Percentiles rank a stretch among this genome's conserved stretches.
phyloP scores from a whole-genome alignment of 2,888 invertebrate genomes.

The Caenorhabditis sp. region DNA sequence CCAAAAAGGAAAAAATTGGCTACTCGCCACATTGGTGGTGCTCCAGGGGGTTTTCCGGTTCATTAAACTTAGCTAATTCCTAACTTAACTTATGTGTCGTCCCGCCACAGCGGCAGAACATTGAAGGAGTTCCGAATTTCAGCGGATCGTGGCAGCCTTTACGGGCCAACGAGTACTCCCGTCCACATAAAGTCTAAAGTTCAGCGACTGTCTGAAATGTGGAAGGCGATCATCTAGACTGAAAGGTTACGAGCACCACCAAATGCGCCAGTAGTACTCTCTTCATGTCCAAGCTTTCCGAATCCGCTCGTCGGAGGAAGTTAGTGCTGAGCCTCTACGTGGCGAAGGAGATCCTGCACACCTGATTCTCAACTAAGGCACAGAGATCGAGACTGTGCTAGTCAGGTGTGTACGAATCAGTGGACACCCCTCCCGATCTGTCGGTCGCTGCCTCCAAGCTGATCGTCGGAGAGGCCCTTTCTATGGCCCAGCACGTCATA shows the following conservation, averaged over 20 bases:
- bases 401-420: no score
- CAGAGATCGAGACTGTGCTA: no score
- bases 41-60: neutral
- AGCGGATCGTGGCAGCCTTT: slow-evolving; percentile 9
- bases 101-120: neutral
- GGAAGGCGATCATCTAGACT: slow-evolving; percentile 7
- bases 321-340: no score
- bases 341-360: no score
- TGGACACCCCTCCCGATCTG: no score
- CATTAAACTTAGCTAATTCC: neutral
- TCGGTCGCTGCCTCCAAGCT: no score
- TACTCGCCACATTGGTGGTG: neutral
- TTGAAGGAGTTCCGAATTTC: neutral
- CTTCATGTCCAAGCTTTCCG: no score
- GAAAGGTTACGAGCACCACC: slow-evolving; percentile 6
- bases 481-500: no score
- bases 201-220: slow-evolving; percentile 5
- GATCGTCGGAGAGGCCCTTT: no score
- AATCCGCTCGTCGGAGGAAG: no score
- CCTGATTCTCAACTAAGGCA: no score
- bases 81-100: neutral
- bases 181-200: slow-evolving; percentile 5
- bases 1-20: neutral
- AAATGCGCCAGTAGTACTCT: no score
- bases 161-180: slow-evolving; percentile 7